Evolutionary conservation across 1,140 invertebrate genomes (phyloP).

Genomic region (Drosophila prosaltans): DNA sequence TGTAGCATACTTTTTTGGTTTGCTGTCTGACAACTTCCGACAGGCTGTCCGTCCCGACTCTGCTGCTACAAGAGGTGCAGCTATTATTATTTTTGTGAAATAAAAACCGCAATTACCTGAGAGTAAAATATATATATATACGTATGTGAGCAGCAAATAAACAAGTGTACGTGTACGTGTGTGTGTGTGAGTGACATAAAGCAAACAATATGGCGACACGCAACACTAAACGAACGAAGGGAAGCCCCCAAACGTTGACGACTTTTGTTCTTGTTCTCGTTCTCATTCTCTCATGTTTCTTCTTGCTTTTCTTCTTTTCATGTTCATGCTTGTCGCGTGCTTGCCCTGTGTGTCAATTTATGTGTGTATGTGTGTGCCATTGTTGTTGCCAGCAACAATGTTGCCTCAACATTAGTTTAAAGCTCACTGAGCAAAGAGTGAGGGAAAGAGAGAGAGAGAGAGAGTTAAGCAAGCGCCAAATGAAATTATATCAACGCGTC

Average conservation of each 20-base stretch:
- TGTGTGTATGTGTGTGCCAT: not conserved
- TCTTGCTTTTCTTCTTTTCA: conserved; percentile 2
- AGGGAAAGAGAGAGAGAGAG: conserved; percentile 12
- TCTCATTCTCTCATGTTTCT: conserved; percentile 29
- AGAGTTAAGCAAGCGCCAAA: conserved; percentile 48
- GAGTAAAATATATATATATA: conserved; percentile 67
- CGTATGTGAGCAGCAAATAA: conserved; percentile 57
- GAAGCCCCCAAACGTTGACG: conserved; percentile 15
- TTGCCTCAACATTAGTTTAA: conserved; percentile 65
- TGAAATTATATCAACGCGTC: conserved; percentile 68
- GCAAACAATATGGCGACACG: conserved; percentile 80
- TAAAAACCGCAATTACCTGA: conserved; percentile 81
- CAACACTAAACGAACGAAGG: conserved; percentile 67
- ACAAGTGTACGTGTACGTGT: conserved; percentile 43
- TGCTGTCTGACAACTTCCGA: conserved; percentile 69
- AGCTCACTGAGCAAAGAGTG: conserved; percentile 4
- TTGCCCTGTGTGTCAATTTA: conserved; percentile 4
- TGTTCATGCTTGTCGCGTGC: conserved; percentile 11
- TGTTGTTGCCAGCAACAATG: conserved; percentile 56
- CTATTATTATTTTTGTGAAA: conserved; percentile 77
- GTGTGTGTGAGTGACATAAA: conserved; percentile 69
- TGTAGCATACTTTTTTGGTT: conserved; percentile 47
- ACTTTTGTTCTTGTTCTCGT: conserved; percentile 45
- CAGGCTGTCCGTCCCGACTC: conserved; percentile 37
- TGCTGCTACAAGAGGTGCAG: conserved; percentile 46